Evolutionary conservation across 2,797 vertebrate genomes (phyloP).

Genomic region (Tragopan temminckii): DNA sequence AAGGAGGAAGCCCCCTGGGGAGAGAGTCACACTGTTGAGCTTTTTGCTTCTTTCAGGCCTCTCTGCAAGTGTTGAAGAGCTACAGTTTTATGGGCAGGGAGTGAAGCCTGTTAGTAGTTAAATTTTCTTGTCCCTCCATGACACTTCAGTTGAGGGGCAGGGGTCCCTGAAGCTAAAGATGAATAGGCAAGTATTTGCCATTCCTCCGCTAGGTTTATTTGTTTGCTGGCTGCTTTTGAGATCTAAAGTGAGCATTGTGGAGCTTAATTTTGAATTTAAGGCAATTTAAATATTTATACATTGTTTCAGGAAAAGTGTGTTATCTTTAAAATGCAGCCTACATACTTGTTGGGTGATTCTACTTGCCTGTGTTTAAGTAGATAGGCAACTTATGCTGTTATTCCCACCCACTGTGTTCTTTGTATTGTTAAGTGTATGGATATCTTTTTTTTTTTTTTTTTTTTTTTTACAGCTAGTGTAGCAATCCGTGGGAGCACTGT

Average conservation of each 20-base stretch:
- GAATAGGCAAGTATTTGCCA: background rate
- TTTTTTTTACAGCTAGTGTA: background rate
- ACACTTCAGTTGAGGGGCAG: background rate
- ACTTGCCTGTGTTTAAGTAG: background rate
- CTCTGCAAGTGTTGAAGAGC: background rate
- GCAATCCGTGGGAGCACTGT: background rate
- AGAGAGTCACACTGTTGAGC: fast-evolving
- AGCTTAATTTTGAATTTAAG: background rate
- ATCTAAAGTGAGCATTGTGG: background rate
- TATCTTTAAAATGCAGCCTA: background rate
- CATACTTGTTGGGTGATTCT: background rate
- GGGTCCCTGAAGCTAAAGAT: background rate
- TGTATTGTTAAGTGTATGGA: background rate
- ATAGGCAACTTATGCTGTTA: background rate
- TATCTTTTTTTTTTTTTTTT: background rate
- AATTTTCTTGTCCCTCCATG: background rate
- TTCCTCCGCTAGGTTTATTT: background rate
- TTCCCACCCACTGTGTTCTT: background rate
- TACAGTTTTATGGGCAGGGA: background rate
- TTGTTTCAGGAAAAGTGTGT: background rate
- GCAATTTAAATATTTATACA: background rate
- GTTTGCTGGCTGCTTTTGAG: background rate
- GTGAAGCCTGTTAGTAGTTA: background rate
- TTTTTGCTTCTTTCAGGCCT: background rate
- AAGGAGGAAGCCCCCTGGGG: background rate